Evolutionary conservation across 2,888 invertebrate genomes (phyloP), one percentile per base, ranked within the genome.

Genomic region (Sesamia inferens): DNA sequence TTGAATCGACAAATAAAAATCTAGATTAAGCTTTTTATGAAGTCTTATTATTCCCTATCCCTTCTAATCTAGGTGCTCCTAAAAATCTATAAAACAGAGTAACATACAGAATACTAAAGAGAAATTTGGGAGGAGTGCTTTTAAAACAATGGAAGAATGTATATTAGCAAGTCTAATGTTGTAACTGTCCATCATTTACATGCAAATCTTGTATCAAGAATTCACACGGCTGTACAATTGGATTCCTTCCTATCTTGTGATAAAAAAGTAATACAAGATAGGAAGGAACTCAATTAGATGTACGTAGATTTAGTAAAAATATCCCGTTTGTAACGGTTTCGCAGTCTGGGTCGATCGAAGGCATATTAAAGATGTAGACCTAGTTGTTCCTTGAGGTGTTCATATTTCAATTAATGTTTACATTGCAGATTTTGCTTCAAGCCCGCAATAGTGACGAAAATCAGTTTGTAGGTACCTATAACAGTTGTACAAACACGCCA

Each of bases 1-100:
- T 95, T 95, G 93, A 95, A 95, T 94, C 94, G 96, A 96, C 96
- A 96, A 96, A 96, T 96, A 96, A 96, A 95, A 91, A 89, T 71
- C 86, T 95, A 95, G 94, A 92, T 87, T 96, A 96, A 96, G 96
- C 96, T 96, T 96, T 95, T 94, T 91, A 93, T 84, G 76, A 79
- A 73, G 92, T 89, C 74, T 93, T 94, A 81, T 93, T 91, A 91
- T 92, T 91, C 86, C 81, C 54, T 51, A 68, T 63, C 72, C 74
- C 66, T 71, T 55, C 67, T 57, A 2, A 61, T 54, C 24, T 66
- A 31, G 31, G 31, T 31, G 31, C 22, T 54, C 31, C 39, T 61
- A 42, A 44, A 55, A 19, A 19, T 48, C 19, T 24, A 22, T 48
- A 24, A 8, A 19, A n/a, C 5, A 54, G 51, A 54, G 10, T 10